Conservation (phyloP, 2,797 vertebrate genomes). For the Eospalax fontanierii region DNA sequence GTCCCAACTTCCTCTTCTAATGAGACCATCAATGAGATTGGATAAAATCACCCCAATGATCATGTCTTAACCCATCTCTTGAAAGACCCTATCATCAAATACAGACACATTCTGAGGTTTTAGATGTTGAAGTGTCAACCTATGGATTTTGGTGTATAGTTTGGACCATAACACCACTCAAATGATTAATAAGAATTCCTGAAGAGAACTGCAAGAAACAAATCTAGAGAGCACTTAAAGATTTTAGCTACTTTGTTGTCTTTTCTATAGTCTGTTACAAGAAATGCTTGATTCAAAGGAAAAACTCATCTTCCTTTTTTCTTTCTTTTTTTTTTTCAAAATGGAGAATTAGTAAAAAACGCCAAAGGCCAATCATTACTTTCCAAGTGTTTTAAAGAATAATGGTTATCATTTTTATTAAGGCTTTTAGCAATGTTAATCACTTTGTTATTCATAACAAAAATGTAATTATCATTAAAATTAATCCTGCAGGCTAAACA, state of each 20-base stretch:
- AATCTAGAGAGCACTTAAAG: not conserved
- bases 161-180: not conserved
- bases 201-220: not conserved
- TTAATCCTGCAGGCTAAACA: conserved; percentile 66
- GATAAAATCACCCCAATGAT: not conserved
- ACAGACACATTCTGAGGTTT: not conserved
- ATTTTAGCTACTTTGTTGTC: not conserved
- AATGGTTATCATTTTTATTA: conserved; percentile 66
- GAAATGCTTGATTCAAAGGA: conserved; percentile 33
- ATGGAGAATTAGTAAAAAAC: conserved; percentile 72
- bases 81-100: not conserved
- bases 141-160: not conserved
- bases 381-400: conserved; percentile 58
- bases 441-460: conserved; percentile 70
- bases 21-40: not conserved
- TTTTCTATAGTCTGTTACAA: conserved; percentile 13
- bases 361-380: conserved; percentile 68
- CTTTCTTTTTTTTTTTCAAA: no score
- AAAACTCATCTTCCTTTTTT: conserved; percentile 39
- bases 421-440: conserved; percentile 59
- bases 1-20: not conserved
- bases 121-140: not conserved
- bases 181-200: not conserved
- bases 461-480: conserved; percentile 72
- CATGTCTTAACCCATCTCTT: not conserved